These are phyloP conservation scores for Eufriesea mexicana DNA, from an alignment of 1,140 invertebrate genomes.

Conservation along the genomic window DNA sequence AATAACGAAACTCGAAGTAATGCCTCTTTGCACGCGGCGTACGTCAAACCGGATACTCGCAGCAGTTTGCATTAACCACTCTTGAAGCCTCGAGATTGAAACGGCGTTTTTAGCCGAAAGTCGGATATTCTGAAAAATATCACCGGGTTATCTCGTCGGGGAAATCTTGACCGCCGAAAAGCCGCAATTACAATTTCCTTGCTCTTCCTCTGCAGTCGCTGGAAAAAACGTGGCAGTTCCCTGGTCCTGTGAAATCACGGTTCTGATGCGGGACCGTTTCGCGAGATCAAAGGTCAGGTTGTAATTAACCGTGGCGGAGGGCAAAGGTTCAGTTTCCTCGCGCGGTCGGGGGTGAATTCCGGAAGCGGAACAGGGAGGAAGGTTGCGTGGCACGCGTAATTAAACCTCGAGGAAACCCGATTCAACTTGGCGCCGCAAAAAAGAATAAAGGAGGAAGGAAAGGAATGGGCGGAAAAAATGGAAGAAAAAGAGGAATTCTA, in stretches of 20 bases:
- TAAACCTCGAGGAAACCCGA: slow-evolving; percentile 23
- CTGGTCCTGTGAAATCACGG: not conserved
- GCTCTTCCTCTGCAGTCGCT: not conserved
- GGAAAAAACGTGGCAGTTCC: not conserved
- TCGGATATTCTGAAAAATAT: not conserved
- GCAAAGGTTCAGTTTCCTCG: slow-evolving; percentile 26
- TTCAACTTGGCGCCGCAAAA: not conserved
- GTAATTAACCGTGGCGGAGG: slow-evolving; percentile 22
- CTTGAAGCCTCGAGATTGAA: too few species aligned
- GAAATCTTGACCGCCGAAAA: not conserved
- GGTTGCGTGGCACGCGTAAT: slow-evolving; percentile 42
- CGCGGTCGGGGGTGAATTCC: not conserved
- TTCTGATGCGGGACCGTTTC: not conserved
- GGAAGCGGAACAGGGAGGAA: not conserved
- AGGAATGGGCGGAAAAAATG: not conserved
- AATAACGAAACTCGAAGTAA: too few species aligned
- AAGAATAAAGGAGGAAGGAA: not conserved
- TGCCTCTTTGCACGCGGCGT: too few species aligned
- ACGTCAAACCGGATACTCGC: too few species aligned
- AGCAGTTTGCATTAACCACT: too few species aligned
- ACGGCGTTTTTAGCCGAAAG: not conserved
- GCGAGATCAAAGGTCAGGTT: slow-evolving; percentile 29
- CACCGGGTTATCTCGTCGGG: too few species aligned
- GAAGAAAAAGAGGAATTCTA: not conserved
- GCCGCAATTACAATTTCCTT: not conserved